phyloP scores from a whole-genome alignment of 2,113 vertebrate genomes.

The Trematomus loennbergii region DNA sequence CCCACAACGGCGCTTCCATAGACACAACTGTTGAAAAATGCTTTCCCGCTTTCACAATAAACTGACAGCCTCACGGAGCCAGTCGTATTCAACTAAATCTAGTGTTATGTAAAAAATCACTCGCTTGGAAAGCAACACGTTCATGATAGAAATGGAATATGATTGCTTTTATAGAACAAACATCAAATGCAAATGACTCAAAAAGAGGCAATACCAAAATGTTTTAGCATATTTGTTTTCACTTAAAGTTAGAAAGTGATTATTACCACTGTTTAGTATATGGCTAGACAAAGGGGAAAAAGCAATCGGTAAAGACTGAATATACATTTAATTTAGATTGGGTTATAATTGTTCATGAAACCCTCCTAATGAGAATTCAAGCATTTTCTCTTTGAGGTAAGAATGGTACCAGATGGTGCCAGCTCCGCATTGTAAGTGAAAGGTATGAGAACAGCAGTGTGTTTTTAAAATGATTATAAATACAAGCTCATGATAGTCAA shows the following conservation, averaged over 20 bases:
- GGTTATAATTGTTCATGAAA: conserved; percentile 9
- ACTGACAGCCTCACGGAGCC: neutral
- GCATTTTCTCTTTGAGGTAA: conserved; percentile 10
- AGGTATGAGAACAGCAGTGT: conserved; percentile 20
- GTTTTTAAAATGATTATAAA: conserved; percentile 39
- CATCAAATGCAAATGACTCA: neutral
- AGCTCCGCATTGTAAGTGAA: conserved; percentile 10
- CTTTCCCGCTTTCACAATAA: conserved; percentile 25
- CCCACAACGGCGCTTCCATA: conserved; percentile 42
- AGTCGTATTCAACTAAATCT: neutral
- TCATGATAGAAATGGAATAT: neutral
- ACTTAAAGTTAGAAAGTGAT: neutral
- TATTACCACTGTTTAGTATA: neutral
- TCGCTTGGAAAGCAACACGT: neutral
- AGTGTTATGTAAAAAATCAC: neutral
- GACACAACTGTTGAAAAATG: conserved; percentile 50
- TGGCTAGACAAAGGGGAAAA: neutral
- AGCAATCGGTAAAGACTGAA: neutral
- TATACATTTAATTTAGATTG: conserved; percentile 1
- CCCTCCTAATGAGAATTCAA: neutral
- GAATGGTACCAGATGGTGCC: conserved; percentile 14
- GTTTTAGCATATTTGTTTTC: neutral
- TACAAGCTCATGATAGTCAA: conserved; percentile 42
- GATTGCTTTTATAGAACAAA: neutral
- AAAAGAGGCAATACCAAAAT: neutral